phyloP scores from a whole-genome alignment of 2,888 invertebrate species.

The Ornithoptera priamus region DNA sequence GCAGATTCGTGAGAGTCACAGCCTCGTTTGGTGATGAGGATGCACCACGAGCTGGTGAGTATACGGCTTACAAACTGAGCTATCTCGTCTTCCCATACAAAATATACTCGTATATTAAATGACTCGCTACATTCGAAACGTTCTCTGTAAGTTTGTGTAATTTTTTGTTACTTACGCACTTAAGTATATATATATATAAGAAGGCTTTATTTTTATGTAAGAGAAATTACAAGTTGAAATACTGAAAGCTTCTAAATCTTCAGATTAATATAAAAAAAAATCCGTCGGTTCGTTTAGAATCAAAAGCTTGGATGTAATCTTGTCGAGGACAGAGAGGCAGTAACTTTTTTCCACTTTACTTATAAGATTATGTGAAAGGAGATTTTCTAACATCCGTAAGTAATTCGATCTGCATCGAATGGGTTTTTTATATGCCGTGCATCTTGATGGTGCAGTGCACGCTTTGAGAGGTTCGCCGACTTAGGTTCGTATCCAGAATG shows the following conservation, averaged over 20 bases:
- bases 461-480: too few species aligned
- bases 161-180: too few species aligned
- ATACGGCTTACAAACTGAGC: too few species aligned
- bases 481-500: too few species aligned
- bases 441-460: too few species aligned
- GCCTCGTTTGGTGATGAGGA: too few species aligned
- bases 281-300: constrained; percentile 5
- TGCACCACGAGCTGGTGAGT: too few species aligned
- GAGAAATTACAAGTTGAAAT: neutral
- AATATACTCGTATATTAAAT: neutral
- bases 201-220: neutral
- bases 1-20: too few species aligned
- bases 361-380: neutral
- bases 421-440: too few species aligned
- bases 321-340: neutral
- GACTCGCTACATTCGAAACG: neutral
- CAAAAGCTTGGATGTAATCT: constrained; percentile 19
- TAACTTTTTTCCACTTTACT: too few species aligned
- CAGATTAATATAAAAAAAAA: constrained; percentile 16
- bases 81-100: too few species aligned
- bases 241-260: constrained; percentile 11
- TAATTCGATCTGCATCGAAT: neutral
- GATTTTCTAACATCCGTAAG: neutral
- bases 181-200: neutral
- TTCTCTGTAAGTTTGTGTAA: neutral